phyloP scores from a whole-genome alignment of 2,888 invertebrate species.

The Drosophila pseudotalamancana region DNA sequence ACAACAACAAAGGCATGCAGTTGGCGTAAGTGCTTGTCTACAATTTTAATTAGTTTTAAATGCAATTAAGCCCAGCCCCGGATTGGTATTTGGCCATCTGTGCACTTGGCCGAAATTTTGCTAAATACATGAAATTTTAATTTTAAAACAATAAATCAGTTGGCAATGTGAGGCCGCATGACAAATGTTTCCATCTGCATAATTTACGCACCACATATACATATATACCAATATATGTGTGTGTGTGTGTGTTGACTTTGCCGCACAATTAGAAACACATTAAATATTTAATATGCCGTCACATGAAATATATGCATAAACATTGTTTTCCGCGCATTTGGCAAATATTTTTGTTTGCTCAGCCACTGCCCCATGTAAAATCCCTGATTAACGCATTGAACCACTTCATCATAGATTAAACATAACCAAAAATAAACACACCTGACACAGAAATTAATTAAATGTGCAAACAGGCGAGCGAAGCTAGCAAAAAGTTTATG shows the following conservation, averaged over 20 bases:
- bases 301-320: constrained; percentile 42
- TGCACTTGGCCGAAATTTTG: constrained; percentile 54
- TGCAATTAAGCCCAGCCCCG: constrained; percentile 46
- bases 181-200: constrained; percentile 51
- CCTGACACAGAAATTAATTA: constrained; percentile 48
- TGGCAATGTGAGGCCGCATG: constrained; percentile 21
- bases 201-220: constrained; percentile 28
- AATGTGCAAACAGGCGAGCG: constrained; percentile 42
- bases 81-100: constrained; percentile 26
- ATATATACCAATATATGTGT: constrained; percentile 1
- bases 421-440: constrained; percentile 36
- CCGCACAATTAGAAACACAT: constrained; percentile 72
- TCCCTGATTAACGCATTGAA: constrained; percentile 42
- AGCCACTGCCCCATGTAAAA: constrained; percentile 10
- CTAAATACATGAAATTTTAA: constrained; percentile 48
- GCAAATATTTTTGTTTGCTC: constrained; percentile 40
- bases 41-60: constrained; percentile 74
- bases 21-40: constrained; percentile 70
- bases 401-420: constrained; percentile 39
- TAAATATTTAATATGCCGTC: constrained; percentile 67
- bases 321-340: constrained; percentile 44
- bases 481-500: constrained; percentile 11
- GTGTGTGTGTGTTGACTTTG: constrained; percentile 37
- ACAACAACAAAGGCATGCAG: constrained; percentile 29
- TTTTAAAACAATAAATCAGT: constrained; percentile 69